Evolutionary conservation across 2,888 invertebrate genomes (phyloP).

Genomic region (Erynnis tages): DNA sequence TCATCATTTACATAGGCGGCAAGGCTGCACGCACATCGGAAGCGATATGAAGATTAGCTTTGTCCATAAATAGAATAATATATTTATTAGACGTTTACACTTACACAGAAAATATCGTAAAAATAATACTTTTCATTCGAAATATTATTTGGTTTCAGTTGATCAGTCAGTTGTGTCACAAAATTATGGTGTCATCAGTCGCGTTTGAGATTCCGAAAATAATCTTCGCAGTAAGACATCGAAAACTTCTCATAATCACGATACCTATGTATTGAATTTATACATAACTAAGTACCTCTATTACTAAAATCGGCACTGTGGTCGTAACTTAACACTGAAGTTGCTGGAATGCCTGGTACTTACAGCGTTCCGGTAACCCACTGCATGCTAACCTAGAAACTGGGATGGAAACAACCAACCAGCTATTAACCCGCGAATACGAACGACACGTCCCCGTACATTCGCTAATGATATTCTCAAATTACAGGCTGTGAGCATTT

Average conservation of each 20-base stretch:
- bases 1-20: conserved; percentile 1
- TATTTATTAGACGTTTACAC: too few relatives aligned
- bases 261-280: too few relatives aligned
- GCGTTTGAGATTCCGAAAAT: too few relatives aligned
- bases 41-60: not conserved
- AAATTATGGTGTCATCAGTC: too few relatives aligned
- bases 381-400: conserved; percentile 21
- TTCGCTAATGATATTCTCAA: conserved; percentile 26
- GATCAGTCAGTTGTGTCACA: too few relatives aligned
- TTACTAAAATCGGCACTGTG: too few relatives aligned
- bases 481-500: conserved; percentile 21
- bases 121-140: too few relatives aligned
- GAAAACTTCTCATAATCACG: too few relatives aligned
- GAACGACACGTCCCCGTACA: conserved; percentile 44
- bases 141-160: too few relatives aligned
- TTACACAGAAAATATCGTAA: not conserved
- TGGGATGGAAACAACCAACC: conserved; percentile 47
- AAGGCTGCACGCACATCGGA: not conserved
- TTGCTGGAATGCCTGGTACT: conserved; percentile 5
- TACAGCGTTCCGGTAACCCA: conserved; percentile 23
- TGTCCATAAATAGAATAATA: too few relatives aligned
- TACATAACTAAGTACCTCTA: too few relatives aligned
- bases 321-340: not conserved
- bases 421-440: conserved; percentile 58
- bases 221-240: too few relatives aligned